Conservation (phyloP, 2,797 vertebrate species). For the Clarias pachynema region DNA sequence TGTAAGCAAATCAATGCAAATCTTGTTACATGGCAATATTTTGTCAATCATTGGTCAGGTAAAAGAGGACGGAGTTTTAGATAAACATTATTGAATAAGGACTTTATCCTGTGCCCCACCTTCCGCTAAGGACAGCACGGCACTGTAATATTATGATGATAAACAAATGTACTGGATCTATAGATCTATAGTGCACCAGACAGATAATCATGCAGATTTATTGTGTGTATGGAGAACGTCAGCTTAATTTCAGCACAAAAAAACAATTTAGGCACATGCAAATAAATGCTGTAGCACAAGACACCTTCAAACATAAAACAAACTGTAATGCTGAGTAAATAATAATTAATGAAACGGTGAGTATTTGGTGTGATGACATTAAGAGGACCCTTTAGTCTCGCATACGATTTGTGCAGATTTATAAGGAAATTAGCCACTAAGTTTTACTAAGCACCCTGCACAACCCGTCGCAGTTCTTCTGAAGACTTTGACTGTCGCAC, state of each 20-base stretch:
- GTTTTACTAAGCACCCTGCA: too few relatives aligned
- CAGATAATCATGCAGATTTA: not conserved
- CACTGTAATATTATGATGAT: not conserved
- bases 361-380: too few relatives aligned
- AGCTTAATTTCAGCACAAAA: not conserved
- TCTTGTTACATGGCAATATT: not conserved
- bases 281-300: too few relatives aligned
- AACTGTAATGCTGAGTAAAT: too few relatives aligned
- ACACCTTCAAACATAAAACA: too few relatives aligned
- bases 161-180: not conserved
- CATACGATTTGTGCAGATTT: too few relatives aligned
- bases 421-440: too few relatives aligned
- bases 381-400: too few relatives aligned
- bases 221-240: not conserved
- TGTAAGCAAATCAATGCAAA: not conserved
- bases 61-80: not conserved
- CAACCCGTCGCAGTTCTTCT: too few relatives aligned
- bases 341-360: too few relatives aligned
- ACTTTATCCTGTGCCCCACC: not conserved
- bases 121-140: not conserved
- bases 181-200: not conserved
- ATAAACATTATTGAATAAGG: not conserved
- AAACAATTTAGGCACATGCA: too few relatives aligned
- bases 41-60: not conserved
- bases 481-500: too few relatives aligned